Evolutionary conservation across 2,888 invertebrate genomes (phyloP).

Genomic region (Notodonta ziczac): DNA sequence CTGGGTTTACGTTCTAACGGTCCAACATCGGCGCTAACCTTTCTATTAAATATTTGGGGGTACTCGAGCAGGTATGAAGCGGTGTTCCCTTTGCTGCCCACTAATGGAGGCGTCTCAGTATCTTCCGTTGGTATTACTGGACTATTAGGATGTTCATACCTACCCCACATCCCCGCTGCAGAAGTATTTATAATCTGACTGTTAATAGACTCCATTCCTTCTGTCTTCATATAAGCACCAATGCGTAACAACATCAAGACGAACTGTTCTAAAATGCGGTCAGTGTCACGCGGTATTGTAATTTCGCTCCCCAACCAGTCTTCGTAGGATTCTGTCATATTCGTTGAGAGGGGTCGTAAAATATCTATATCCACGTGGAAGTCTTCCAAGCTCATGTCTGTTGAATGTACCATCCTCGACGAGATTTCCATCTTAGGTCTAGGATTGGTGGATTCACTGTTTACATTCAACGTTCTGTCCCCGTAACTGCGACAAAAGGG

Average conservation of each 20-base stretch:
- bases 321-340: slow-evolving; percentile 57
- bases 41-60: slow-evolving; percentile 75
- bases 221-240: slow-evolving; percentile 55
- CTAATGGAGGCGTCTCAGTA: slow-evolving; percentile 59
- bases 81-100: slow-evolving; percentile 56
- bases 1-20: slow-evolving; percentile 23
- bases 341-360: slow-evolving; percentile 45
- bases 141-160: slow-evolving; percentile 37
- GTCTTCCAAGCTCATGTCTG: slow-evolving; percentile 46
- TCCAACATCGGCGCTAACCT: slow-evolving; percentile 44
- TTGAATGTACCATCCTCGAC: slow-evolving; percentile 34
- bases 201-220: slow-evolving; percentile 42
- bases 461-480: slow-evolving; percentile 35
- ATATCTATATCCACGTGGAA: slow-evolving; percentile 36
- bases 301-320: slow-evolving; percentile 70
- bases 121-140: slow-evolving; percentile 47
- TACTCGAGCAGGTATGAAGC: slow-evolving; percentile 72
- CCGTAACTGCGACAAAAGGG: slow-evolving; percentile 51
- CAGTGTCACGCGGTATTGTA: slow-evolving; percentile 64
- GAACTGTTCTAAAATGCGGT: slow-evolving; percentile 76
- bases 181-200: slow-evolving; percentile 34
- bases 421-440: slow-evolving; percentile 27
- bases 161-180: slow-evolving; percentile 25
- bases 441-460: slow-evolving; percentile 14
- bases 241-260: slow-evolving; percentile 71